Conservation (phyloP, 2,797 vertebrate genomes). For the Oreochromis grahami region DNA sequence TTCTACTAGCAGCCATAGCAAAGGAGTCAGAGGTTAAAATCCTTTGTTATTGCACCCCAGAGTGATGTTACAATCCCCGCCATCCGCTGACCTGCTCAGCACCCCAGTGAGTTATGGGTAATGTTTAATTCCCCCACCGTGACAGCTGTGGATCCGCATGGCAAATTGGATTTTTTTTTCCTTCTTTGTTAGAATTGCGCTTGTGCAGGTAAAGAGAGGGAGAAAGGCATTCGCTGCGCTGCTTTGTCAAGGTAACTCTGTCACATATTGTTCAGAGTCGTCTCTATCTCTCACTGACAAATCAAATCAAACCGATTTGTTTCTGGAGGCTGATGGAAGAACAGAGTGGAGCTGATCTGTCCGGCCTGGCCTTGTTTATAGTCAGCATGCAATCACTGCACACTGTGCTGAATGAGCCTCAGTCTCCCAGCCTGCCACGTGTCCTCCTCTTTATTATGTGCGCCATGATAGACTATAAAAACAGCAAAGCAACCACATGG, state of each 20-base stretch:
- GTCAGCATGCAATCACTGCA: conserved; percentile 37
- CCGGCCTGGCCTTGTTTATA: conserved; percentile 30
- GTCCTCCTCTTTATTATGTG: neutral
- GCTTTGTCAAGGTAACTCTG: conserved; percentile 47
- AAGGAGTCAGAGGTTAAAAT: conserved; percentile 73
- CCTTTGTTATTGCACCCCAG: conserved; percentile 72
- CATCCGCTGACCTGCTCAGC: conserved; percentile 61
- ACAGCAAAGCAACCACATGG: neutral
- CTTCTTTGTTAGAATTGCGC: conserved; percentile 41
- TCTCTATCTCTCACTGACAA: conserved; percentile 56
- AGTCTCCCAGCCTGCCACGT: neutral
- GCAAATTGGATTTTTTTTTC: conserved; percentile 71
- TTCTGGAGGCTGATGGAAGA: conserved; percentile 36
- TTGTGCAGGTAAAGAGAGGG: conserved; percentile 55
- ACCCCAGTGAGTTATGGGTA: conserved; percentile 73
- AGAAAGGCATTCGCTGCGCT: conserved; percentile 16
- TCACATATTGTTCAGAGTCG: conserved; percentile 48
- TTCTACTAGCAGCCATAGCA: conserved; percentile 33
- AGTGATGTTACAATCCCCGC: conserved; percentile 67
- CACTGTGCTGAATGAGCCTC: neutral
- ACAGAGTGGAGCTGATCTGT: conserved; percentile 24
- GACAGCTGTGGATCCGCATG: conserved; percentile 71
- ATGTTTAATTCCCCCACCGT: conserved; percentile 71
- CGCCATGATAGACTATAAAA: neutral
- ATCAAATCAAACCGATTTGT: conserved; percentile 58